Evolutionary conservation across 2,797 vertebrate genomes (phyloP), one percentile per base, ranked within the genome.

Genomic region (Typhlichthys eigenmanni): DNA sequence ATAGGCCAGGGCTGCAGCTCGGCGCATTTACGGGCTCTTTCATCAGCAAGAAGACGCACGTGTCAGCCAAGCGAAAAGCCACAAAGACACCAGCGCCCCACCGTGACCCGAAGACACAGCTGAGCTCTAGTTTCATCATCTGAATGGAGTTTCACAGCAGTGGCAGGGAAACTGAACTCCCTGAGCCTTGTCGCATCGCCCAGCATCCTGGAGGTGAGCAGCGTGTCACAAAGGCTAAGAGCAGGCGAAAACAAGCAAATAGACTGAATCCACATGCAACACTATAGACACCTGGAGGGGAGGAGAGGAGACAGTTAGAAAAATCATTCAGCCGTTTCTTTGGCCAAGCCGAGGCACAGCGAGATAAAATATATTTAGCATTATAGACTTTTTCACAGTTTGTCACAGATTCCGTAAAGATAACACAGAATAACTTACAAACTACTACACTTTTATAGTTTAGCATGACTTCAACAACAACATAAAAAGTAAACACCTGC

Each of bases 121-220:
- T 76, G 79, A 76, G 68, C 71, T 6, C 9, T 85, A 81, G 81
- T 91, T 89, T 89, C 86, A 87, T 88, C 87, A 87, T 85, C 81
- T 81, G 75, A 88, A 88, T 88, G 81, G 80, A 81, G 76, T 87
- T 88, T 89, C 85, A 85, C 86, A 85, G 86, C 85, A 77, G 85
- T 78, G 72, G 81, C 78, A 70, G 70, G 79, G 69, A 78, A 83
- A 77, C 76, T 69, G 74, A 80, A 84, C 81, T 79, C 81, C 74
- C 82, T 32, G 24, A 79, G 75, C 76, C 75, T 62, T 57, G 58
- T 81, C 76, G 24, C 34, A 74, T 72, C 67, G 84, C 74, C 71
- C 9, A 69, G 71, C 79, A 86, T 74, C 75, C 80, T 19, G 71
- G 72, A 90, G 79, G 78, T 80, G 72, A 68, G 71, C 54, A 6